Base-by-base conservation (phyloP, 2,888 invertebrate genomes). In the Embidobia sp. region DNA sequence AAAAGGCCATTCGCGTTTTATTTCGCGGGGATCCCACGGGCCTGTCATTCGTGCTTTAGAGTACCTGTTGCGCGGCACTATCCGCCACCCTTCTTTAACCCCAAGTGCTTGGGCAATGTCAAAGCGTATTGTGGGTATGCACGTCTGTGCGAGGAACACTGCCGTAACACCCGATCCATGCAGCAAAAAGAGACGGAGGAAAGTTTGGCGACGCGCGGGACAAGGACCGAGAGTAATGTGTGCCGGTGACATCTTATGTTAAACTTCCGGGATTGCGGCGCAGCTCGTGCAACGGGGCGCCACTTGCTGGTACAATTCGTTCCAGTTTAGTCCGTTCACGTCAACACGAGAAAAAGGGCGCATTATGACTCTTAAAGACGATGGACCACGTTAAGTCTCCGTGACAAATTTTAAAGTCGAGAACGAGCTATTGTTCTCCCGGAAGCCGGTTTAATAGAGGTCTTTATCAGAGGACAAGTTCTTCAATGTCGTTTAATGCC, bases 41-140 rank as follows among this genome's bases (percentile, higher is more conserved):
- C 81, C 82, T 85, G 87, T 86, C 85, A 86, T 85, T 84, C 83
- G 83, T 83, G 84, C 83, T 86, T 85, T 84, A 81, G 84, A 81
- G 78, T 82, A 88, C 87, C 87, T 87, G 88, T 88, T 87, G 88
- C 88, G 81, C 82, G 51, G 27, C 77, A 81, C 79, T 80, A 74
- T 82, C 75, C 63, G 79, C 81, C 79, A 76, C 82, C 80, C 83
- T 83, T 74, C 73, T 81, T 80, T 75, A 77, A 53, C 64, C 75
- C 53, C 75, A 18, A 74, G 59, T 69, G 33, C 59, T 55, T 49
- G 44, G 59, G 66, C 64, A 48, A 37, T 63, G 63, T 78, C 66
- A 40, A 46, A 69, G 69, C 61, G 53, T 72, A 78, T 78, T 64
- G 40, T 63, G 44, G 67, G 48, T 79, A 72, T 78, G 72, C 70